Base-by-base conservation (phyloP, 2,888 invertebrate genomes). In the Limnephilus rhombicus region DNA sequence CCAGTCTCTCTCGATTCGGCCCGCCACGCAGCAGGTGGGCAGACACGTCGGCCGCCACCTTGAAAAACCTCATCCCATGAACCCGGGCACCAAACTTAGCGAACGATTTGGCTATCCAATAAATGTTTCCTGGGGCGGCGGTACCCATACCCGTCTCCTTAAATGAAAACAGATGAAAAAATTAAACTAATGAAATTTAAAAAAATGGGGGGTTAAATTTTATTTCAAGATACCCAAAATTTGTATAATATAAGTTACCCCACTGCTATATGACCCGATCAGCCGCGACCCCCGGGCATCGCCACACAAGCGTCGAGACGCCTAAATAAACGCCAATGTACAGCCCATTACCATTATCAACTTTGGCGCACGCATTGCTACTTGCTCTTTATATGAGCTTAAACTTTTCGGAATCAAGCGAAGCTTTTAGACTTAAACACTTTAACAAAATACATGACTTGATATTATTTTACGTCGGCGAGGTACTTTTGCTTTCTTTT, bases 381-480 rank as follows among this genome's bases (percentile, higher is more conserved):
- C 68, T 53, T 85, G 68, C 85, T 80, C 53, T 31, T 85, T 90
- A 85, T 90, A 29, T 85, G 37, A n/a, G 31, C 87, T 86, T 37
- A 83, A 53, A 81, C 34, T 41, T 83, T 91, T 89, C 29, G 29
- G 37, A 31, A 85, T 41, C 81, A 88, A 49, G 31, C 37, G 37
- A 53, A 41, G 86, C 34, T 37, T 34, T 83, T 83, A 41, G 31
- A 41, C 37, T 83, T 83, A 24, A 24, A 41, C 24, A 37, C 37
- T 83, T 83, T 83, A 37, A 83, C 37, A 18, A 83, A 18, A 83
- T 37, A 83, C 83, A 83, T 41, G 37, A n/a, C 68, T 24, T 68
- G 68, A 68, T 24, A 53, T 68, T 68, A 68, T 68, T 68, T 68
- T 24, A 68, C 68, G 68, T 24, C 68, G 9, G n/a, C 24, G 68